phyloP scores from a whole-genome alignment of 2,113 vertebrate genomes.

The Siniperca chuatsi region DNA sequence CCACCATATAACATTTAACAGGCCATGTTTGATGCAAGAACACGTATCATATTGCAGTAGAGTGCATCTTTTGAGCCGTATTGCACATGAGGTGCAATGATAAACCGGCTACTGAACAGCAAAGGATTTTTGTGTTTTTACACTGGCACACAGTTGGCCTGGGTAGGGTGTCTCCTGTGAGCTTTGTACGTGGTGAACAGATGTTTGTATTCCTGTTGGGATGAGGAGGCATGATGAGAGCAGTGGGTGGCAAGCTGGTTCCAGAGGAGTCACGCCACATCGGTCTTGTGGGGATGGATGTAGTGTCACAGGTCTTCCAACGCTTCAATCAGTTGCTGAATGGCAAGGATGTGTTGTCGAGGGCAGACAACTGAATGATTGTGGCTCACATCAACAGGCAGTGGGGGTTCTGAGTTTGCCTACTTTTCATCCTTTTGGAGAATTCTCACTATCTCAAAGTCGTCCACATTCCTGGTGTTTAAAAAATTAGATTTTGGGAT shows the following conservation, averaged over 20 bases:
- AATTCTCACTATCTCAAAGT: not conserved
- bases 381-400: constrained; percentile 1
- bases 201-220: constrained; percentile 18
- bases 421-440: not conserved
- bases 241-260: constrained; percentile 30
- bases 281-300: constrained; percentile 29
- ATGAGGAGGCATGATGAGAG: constrained; percentile 25
- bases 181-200: not conserved
- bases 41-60: not conserved
- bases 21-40: not conserved
- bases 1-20: not conserved
- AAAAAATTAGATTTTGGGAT: not conserved
- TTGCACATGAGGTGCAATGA: not conserved
- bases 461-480: not conserved
- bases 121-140: not conserved
- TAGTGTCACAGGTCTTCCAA: constrained; percentile 25
- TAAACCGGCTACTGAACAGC: not conserved
- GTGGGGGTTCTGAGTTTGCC: not conserved
- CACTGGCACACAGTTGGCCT: not conserved
- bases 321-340: constrained; percentile 4
- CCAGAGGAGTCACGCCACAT: constrained; percentile 2
- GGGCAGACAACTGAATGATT: constrained; percentile 18
- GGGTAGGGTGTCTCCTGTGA: not conserved
- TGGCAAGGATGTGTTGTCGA: constrained; percentile 14
- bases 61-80: not conserved